Evolutionary conservation across 2,797 vertebrate genomes (phyloP), one percentile per base, ranked within the genome.

Genomic region (Peromyscus attwateri): DNA sequence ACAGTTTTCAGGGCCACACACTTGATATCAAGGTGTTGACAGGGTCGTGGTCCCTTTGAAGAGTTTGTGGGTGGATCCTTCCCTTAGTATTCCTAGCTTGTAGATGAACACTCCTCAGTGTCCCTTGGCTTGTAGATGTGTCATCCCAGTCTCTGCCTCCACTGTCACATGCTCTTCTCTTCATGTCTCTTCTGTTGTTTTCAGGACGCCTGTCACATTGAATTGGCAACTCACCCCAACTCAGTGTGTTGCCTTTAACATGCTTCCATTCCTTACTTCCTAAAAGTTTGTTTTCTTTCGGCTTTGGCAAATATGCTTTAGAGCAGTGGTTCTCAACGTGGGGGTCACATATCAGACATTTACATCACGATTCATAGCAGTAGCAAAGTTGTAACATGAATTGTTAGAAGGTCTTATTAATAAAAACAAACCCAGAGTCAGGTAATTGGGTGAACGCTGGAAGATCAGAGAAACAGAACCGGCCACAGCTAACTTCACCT

Each of bases 271-370:
- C 66, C 40, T 81, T 68, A 70, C 9, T 17, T 37, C 16, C 14
- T 66, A 27, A 43, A 55, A 55, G 21, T 29, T 93, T 75, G 27
- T 94, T 94, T 73, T 94, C 12, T 76, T 84, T 81, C 80, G 77
- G 64, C 37, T 87, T 60, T 34, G 71, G 57, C 81, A 49, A 87
- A 57, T 66, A 25, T 71, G 57, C 46, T 70, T 89, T 80, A 68
- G 79, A 46, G 37, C 4, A 5, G 37, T 40, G 3, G 70, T 73
- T 40, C 37, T 73, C 21, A 73, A 40, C 9, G 19, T 40, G 21
- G 40, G 71, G 37, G 37, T 37, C 4, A 12, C 37, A 73, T 25
- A 73, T 73, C 10, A 73, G 71, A 40, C 11, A 40, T 40, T 73
- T 25, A 73, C 21, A 40, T 37, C 40, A 73, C 1, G n/a, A 71